Percentiles rank a stretch among this genome's conserved stretches.
These are phyloP conservation scores for Serilophus lunatus DNA, from an alignment of 2,113 vertebrate genomes.

Conservation along the genomic window DNA sequence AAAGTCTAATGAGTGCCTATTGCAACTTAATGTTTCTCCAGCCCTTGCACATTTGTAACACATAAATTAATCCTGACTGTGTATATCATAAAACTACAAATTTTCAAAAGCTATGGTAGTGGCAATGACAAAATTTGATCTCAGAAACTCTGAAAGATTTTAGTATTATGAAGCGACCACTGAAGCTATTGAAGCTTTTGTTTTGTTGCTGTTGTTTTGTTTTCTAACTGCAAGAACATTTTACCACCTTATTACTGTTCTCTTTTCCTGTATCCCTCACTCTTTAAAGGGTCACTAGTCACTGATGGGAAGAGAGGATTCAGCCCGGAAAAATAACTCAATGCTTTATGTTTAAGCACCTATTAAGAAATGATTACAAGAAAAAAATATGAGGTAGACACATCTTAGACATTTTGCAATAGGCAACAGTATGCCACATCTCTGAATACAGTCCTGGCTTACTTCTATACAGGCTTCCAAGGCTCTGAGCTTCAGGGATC, in stretches of 20 bases:
- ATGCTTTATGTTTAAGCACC: background rate
- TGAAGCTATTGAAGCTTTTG: background rate
- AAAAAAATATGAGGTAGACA: background rate
- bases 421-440: background rate
- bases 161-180: background rate
- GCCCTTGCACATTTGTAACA: background rate
- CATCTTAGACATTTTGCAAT: background rate
- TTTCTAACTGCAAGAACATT: background rate
- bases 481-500: background rate
- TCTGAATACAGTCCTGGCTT: background rate
- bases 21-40: background rate
- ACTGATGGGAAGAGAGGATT: background rate
- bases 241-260: background rate
- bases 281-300: background rate
- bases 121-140: background rate
- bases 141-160: background rate
- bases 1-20: background rate
- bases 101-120: background rate
- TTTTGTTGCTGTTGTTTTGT: background rate
- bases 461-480: background rate
- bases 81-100: background rate
- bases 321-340: background rate
- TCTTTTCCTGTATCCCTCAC: background rate
- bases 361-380: background rate
- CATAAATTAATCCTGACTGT: background rate